Evolutionary conservation across 2,113 vertebrate genomes (phyloP), one percentile per base, ranked within the genome.

Genomic region (Sula dactylatra): DNA sequence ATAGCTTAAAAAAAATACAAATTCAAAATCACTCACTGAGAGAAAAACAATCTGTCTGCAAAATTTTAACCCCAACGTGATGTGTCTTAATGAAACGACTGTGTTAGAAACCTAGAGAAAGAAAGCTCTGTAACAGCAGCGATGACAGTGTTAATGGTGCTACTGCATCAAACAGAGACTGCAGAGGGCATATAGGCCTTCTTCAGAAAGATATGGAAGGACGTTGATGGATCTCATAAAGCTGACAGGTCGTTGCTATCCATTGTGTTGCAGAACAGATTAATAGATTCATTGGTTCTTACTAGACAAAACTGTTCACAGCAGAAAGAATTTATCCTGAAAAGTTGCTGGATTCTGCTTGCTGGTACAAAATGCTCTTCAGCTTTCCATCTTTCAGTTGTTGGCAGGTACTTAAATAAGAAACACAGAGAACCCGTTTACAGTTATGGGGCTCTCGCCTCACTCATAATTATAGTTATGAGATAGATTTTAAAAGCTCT

Each of bases 321-420:
- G 62, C 70, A 92, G 80, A 97, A 52, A 90, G 73, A 94, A 94
- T 94, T 94, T 91, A 96, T 77, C 82, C 84, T 93, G 61, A 31
- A 90, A 97, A 73, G 66, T 32, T 93, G 78, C 89, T 94, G 61
- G 78, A 90, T 97, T 97, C 95, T 96, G 88, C 93, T 97, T 93
- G 89, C 78, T 97, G 82, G 40, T 95, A 91, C 86, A 95, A 93
- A 97, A 94, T 45, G 54, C 59, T 90, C 77, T 95, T 85, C 58
- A 70, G 55, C 84, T 91, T 93, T 93, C 67, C 56, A 84, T 89
- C 90, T 96, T 88, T 96, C 87, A 82, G 15, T 38, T 76, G 82
- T 81, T 97, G 97, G 93, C 96, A 96, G 91, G 71, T 95, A 90
- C 86, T 97, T 95, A 96, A 92, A 85, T 82, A 86, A 94, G 72